Evolutionary conservation across 2,113 vertebrate species (phyloP).

Genomic region (Syrmaticus mikado): DNA sequence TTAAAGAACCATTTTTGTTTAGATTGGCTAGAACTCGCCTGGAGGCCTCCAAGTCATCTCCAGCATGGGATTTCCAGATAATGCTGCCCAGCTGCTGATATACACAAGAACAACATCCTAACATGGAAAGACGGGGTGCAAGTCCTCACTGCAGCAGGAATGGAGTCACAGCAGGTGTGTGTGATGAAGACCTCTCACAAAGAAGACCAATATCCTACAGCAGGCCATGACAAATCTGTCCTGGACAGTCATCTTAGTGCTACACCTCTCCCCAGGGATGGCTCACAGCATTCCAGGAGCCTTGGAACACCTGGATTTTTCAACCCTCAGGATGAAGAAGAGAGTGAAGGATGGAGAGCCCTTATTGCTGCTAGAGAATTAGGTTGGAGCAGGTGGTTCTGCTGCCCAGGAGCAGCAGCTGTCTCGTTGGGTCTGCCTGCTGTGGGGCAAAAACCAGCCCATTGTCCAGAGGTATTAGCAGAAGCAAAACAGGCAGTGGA

Average conservation of each 20-base stretch:
- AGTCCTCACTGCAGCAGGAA: neutral
- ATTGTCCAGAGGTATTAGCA: neutral
- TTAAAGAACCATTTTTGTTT: neutral
- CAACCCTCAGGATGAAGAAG: neutral
- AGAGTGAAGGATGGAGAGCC: neutral
- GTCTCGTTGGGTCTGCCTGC: neutral
- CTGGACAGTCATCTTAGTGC: neutral
- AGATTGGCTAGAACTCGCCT: neutral
- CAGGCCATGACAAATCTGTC: fast-evolving
- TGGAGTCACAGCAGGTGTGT: neutral
- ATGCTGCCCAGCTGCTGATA: neutral
- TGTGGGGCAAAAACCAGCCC: neutral
- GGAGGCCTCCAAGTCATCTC: neutral
- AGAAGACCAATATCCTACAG: neutral
- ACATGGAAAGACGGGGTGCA: neutral
- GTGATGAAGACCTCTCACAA: neutral
- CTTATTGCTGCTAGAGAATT: neutral
- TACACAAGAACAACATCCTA: neutral
- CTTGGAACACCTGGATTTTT: neutral
- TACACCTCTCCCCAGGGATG: neutral
- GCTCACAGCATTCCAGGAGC: neutral
- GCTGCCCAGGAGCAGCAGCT: neutral
- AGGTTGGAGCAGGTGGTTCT: fast-evolving
- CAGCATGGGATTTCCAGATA: neutral
- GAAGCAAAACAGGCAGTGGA: neutral